Evolutionary conservation across 2,113 vertebrate species (phyloP).

Genomic region (Gallinago undulata): DNA sequence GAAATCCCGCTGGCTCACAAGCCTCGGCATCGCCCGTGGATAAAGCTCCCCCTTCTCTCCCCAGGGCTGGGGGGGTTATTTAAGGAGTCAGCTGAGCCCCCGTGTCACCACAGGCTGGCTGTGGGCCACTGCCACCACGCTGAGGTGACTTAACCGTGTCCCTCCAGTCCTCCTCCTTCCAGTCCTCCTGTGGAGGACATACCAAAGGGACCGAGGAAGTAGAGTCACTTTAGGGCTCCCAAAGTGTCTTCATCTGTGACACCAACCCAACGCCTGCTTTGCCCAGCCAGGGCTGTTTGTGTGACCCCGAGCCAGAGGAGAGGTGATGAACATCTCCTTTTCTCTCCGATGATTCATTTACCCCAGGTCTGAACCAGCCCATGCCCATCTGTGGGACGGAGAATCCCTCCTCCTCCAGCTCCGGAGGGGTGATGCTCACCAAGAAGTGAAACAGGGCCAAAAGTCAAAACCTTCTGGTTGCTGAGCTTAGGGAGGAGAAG

Average conservation of each 20-base stretch:
- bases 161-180: neutral
- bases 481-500: neutral
- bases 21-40: rapidly evolving
- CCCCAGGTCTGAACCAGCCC: neutral
- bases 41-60: rapidly evolving
- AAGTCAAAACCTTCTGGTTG: neutral
- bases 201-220: neutral
- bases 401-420: neutral
- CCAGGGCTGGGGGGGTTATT: neutral
- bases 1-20: rapidly evolving
- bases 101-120: neutral
- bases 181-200: neutral
- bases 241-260: neutral
- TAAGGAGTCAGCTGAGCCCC: neutral
- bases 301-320: neutral
- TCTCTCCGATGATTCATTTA: neutral
- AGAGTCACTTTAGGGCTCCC: neutral
- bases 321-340: rapidly evolving
- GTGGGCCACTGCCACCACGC: neutral
- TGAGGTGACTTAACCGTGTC: rapidly evolving
- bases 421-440: neutral
- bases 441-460: neutral
- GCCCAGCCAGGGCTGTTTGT: neutral
- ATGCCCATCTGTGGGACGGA: rapidly evolving
- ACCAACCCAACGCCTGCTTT: neutral